These are phyloP conservation scores for Indicator maculatus DNA, from an alignment of 2,113 vertebrate species.

Conservation along the genomic window DNA sequence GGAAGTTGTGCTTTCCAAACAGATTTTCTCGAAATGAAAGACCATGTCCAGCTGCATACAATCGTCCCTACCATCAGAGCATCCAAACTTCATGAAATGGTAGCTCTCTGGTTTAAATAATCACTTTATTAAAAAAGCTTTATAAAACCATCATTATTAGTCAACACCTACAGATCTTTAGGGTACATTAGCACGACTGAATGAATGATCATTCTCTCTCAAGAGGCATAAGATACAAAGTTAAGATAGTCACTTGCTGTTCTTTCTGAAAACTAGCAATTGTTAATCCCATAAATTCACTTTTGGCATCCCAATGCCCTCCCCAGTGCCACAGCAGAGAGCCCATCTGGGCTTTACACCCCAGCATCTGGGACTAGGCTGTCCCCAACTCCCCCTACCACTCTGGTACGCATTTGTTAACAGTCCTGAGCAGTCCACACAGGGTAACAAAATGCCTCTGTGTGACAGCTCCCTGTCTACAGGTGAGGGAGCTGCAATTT, in stretches of 20 bases:
- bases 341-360: neutral
- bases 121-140: neutral
- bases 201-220: neutral
- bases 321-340: neutral
- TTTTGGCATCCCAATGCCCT: neutral
- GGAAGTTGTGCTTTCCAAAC: neutral
- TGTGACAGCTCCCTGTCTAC: neutral
- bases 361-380: neutral
- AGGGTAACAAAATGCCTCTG: neutral
- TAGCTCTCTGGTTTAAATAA: neutral
- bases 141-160: neutral
- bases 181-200: neutral
- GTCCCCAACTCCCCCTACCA: rapidly evolving
- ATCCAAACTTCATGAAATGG: neutral
- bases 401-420: neutral
- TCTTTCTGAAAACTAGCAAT: neutral
- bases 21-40: neutral
- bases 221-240: neutral
- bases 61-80: neutral
- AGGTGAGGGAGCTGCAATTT: neutral
- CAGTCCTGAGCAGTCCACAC: rapidly evolving
- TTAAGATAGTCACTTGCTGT: neutral
- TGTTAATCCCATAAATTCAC: neutral
- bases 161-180: neutral
- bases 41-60: neutral